phyloP scores from a whole-genome alignment of 1,140 invertebrate species.

The Drosophila santomea region DNA sequence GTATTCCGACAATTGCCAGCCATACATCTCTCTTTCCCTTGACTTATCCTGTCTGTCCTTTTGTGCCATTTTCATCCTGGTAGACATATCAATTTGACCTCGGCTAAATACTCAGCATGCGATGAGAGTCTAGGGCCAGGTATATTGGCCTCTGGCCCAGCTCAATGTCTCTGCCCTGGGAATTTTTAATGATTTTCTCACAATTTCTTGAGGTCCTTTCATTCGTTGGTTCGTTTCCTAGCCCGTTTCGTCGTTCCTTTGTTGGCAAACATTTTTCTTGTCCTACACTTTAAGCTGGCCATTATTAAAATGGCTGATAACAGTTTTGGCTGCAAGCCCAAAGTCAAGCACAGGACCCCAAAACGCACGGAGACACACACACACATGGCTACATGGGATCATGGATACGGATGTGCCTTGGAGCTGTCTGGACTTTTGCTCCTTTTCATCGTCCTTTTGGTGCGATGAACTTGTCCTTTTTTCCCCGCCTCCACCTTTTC shows the following conservation, averaged over 20 bases:
- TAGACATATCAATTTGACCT: slow-evolving; percentile 75
- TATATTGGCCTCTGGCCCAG: slow-evolving; percentile 40
- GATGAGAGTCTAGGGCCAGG: slow-evolving; percentile 46
- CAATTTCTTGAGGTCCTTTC: slow-evolving; percentile 46
- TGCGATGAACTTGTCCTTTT: slow-evolving; percentile 69
- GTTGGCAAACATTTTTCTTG: slow-evolving; percentile 81
- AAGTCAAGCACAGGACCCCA: slow-evolving; percentile 69
- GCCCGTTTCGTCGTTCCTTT: slow-evolving; percentile 63
- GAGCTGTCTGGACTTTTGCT: slow-evolving; percentile 61
- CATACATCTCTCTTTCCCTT: slow-evolving; percentile 34
- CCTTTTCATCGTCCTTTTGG: slow-evolving; percentile 54
- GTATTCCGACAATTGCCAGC: slow-evolving; percentile 32
- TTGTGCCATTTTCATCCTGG: slow-evolving; percentile 37
- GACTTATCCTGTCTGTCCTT: slow-evolving; percentile 24
- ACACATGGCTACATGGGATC: slow-evolving; percentile 2
- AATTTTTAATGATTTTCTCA: slow-evolving; percentile 79
- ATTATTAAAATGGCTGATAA: slow-evolving; percentile 82
- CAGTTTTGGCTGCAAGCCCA: slow-evolving; percentile 75
- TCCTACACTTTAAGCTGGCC: slow-evolving; percentile 79
- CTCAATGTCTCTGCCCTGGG: slow-evolving; percentile 47
- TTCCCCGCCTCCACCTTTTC: slow-evolving; percentile 19
- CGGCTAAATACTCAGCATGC: slow-evolving; percentile 66
- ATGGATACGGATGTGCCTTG: slow-evolving; percentile 45
- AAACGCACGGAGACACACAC: slow-evolving; percentile 13
- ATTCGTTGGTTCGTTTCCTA: slow-evolving; percentile 32